Evolutionary conservation across 1,140 invertebrate genomes (phyloP).

Genomic region (Arion vulgaris): DNA sequence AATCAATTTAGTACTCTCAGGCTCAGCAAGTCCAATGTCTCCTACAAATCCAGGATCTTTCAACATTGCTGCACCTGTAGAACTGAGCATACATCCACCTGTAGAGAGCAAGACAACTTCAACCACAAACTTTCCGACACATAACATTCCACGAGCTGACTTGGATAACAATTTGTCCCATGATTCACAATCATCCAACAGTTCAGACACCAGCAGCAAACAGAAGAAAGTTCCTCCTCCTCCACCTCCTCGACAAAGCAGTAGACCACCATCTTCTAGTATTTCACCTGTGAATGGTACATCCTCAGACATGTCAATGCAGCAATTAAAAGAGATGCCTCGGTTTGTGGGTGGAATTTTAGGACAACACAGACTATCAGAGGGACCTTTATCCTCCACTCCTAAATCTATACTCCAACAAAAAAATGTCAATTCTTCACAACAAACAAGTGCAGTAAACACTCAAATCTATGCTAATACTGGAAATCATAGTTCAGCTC

Average conservation of each 20-base stretch:
- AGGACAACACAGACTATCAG: conserved; percentile 32
- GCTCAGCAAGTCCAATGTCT: conserved; percentile 33
- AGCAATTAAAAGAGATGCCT: conserved; percentile 30
- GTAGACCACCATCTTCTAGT: conserved; percentile 34
- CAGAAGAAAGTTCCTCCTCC: conserved; percentile 50
- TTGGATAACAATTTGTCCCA: conserved; percentile 15
- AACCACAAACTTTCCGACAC: conserved; percentile 24
- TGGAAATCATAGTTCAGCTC: neutral
- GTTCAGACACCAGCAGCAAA: conserved; percentile 22
- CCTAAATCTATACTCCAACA: conserved; percentile 43
- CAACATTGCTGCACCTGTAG: conserved; percentile 15
- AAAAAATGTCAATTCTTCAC: conserved; percentile 35
- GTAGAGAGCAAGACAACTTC: conserved; percentile 10
- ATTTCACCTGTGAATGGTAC: neutral
- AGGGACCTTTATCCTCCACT: conserved; percentile 45
- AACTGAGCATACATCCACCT: neutral
- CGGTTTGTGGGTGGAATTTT: conserved; percentile 37
- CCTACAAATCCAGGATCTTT: conserved; percentile 31
- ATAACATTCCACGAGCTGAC: neutral
- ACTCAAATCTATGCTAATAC: neutral
- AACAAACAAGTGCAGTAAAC: conserved; percentile 27
- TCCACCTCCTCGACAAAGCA: conserved; percentile 52
- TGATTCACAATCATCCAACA: conserved; percentile 14
- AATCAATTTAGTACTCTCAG: conserved; percentile 31
- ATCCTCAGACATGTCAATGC: neutral